Conservation (phyloP, 2,888 invertebrate genomes). For the Xylocampa areola region DNA sequence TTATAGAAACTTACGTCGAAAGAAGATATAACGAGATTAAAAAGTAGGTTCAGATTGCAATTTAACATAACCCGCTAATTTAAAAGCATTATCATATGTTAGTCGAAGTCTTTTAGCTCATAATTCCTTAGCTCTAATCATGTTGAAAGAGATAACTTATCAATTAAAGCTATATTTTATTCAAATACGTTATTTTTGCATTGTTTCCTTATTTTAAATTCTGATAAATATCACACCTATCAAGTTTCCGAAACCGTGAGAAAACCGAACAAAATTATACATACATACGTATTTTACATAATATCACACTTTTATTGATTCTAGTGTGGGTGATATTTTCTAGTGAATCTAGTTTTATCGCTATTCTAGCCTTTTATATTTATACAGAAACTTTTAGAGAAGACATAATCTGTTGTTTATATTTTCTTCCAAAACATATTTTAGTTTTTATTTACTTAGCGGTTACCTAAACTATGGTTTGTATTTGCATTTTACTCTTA, state of each 20-base stretch:
- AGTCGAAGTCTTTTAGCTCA: slow-evolving; percentile 2
- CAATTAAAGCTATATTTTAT: slow-evolving; percentile 18
- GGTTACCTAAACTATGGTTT: no score
- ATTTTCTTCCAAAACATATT: no score
- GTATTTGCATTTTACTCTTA: no score
- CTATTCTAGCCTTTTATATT: neutral
- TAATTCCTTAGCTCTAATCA: slow-evolving; percentile 10
- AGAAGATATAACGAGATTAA: neutral
- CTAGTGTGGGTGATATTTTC: no score
- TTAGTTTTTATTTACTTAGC: no score
- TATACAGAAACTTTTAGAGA: neutral
- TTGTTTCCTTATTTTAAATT: slow-evolving; percentile 18
- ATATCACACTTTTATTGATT: slow-evolving; percentile 33
- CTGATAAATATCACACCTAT: slow-evolving; percentile 26
- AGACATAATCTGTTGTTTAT: neutral
- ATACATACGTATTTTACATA: slow-evolving; percentile 10
- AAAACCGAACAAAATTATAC: slow-evolving; percentile 25
- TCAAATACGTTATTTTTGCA: slow-evolving; percentile 16
- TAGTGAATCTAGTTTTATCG: no score
- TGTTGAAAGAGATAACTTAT: slow-evolving; percentile 29
- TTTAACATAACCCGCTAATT: slow-evolving; percentile 22
- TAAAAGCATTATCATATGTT: slow-evolving; percentile 2
- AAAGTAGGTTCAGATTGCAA: slow-evolving; percentile 7
- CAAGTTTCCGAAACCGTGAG: slow-evolving; percentile 36
- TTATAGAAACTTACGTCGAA: slow-evolving; percentile 2